A percentile compares a stretch with the other conserved stretches of the same genome.
phyloP scores from a whole-genome alignment of 2,888 invertebrate genomes.

The Synanthedon formicaeformis region DNA sequence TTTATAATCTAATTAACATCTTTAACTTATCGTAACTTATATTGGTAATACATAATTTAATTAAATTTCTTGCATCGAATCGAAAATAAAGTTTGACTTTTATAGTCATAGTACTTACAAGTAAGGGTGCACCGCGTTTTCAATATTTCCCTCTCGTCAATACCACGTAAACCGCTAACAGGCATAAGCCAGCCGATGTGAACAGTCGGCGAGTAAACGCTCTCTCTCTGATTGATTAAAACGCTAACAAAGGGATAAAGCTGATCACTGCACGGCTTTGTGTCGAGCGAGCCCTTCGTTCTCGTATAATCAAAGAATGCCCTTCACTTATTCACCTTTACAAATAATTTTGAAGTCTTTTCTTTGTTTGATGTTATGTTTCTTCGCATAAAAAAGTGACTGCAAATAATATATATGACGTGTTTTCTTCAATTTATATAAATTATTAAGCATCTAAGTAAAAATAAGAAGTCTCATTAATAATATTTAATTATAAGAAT shows the following conservation, averaged over 20 bases:
- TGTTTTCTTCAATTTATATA: no score
- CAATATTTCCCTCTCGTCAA: conserved; percentile 9
- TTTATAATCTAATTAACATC: no score
- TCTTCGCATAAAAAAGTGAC: conserved; percentile 8
- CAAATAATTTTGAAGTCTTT: conserved; percentile 28
- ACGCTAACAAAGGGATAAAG: conserved; percentile 64
- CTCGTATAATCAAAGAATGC: conserved; percentile 58
- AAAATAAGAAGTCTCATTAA: no score
- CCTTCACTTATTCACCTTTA: conserved; percentile 43
- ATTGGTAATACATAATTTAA: no score
- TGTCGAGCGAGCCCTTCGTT: conserved; percentile 54
- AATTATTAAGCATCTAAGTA: no score
- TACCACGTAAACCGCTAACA: conserved; percentile 6
- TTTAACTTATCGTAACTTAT: no score
- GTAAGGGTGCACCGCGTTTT: neutral
- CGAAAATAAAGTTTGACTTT: no score
- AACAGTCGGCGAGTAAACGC: conserved; percentile 17
- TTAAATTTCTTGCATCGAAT: no score
- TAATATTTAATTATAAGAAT: no score
- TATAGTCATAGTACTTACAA: neutral
- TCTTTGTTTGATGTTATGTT: conserved; percentile 16
- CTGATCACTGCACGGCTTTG: conserved; percentile 59
- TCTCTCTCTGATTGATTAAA: conserved; percentile 64
- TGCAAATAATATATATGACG: neutral
- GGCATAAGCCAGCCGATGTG: conserved; percentile 10